These are phyloP conservation scores for Eulemur mongoz DNA, from an alignment of 2,797 vertebrate genomes.

Conservation along the genomic window DNA sequence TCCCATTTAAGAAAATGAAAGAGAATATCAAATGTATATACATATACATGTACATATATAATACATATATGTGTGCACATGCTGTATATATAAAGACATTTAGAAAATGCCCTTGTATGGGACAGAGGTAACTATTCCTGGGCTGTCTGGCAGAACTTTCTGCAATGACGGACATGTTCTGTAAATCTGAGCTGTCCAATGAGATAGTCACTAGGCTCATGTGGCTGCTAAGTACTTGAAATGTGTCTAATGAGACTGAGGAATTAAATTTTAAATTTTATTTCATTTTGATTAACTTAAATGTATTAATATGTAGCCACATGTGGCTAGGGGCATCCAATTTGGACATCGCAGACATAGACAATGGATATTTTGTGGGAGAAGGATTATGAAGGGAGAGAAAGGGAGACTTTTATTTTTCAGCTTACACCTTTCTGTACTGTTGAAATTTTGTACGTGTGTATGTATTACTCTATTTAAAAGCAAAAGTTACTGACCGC, in stretches of 20 bases:
- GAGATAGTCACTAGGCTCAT: rapidly evolving
- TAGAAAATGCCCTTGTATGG: neutral
- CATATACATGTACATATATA: neutral
- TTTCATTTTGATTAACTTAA: neutral
- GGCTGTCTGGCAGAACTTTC: neutral
- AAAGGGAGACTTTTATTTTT: neutral
- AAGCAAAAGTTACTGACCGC: neutral
- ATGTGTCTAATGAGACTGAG: neutral
- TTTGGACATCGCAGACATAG: neutral
- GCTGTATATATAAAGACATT: neutral
- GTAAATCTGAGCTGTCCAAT: neutral
- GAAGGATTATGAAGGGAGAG: neutral
- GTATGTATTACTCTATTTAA: neutral
- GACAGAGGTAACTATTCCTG: neutral
- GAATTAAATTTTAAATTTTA: neutral
- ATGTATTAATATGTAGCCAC: neutral
- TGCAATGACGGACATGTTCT: neutral
- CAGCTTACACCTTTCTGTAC: neutral
- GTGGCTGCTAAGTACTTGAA: neutral
- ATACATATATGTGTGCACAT: neutral
- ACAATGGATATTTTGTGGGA: neutral
- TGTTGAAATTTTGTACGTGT: neutral
- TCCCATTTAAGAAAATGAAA: neutral
- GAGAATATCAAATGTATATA: neutral
- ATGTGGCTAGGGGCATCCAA: neutral